Conservation (phyloP, 2,113 vertebrate genomes). For the Sinosuthora webbiana region DNA sequence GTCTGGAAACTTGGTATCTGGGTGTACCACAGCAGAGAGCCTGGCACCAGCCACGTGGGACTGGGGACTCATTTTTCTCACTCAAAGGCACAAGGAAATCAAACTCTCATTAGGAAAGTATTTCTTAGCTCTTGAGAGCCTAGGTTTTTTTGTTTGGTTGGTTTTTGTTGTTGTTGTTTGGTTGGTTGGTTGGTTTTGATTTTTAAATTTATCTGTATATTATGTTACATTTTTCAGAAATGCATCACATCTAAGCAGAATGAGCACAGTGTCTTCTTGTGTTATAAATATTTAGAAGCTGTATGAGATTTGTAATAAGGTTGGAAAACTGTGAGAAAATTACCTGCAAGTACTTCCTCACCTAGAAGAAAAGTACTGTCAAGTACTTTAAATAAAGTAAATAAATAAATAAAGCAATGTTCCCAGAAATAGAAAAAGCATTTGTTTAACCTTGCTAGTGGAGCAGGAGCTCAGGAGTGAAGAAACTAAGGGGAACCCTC, state of each 20-base stretch:
- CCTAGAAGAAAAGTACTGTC: neutral
- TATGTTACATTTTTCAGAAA: neutral
- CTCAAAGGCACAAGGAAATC: neutral
- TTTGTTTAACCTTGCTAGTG: neutral
- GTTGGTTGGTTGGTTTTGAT: neutral
- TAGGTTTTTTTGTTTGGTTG: rapidly evolving
- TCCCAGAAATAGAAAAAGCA: neutral
- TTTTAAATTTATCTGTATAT: neutral
- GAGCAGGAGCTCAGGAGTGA: neutral
- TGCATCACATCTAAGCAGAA: neutral
- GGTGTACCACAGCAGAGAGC: neutral
- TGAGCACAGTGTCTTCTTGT: neutral
- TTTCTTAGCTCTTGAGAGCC: neutral
- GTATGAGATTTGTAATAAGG: neutral
- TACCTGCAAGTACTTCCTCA: neutral
- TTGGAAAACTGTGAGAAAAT: neutral
- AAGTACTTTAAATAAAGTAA: too few relatives aligned
- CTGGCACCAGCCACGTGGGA: neutral
- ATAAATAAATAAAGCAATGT: neutral
- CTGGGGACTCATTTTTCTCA: neutral
- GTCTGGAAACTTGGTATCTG: rapidly evolving
- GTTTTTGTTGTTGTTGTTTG: neutral
- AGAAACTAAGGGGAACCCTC: neutral
- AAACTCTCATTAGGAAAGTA: neutral
- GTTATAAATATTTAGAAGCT: neutral